Evolutionary conservation across 2,797 vertebrate species (phyloP).

Genomic region (Harpagifer antarcticus): DNA sequence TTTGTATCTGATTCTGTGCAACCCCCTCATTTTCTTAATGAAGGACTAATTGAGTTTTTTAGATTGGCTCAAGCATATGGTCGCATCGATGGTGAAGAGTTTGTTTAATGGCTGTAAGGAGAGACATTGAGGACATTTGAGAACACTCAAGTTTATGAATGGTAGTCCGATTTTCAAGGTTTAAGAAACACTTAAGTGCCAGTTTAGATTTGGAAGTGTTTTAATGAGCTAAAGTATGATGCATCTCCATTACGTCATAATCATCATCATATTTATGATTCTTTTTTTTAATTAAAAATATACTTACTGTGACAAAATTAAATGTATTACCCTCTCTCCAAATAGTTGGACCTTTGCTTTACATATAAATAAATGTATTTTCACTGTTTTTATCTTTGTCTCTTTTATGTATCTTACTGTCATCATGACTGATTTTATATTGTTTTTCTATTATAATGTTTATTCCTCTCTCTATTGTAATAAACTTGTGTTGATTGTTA

Average conservation of each 20-base stretch:
- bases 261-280: slow-evolving; percentile 25
- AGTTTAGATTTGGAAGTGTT: slow-evolving; percentile 14
- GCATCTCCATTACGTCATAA: slow-evolving; percentile 46
- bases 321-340: slow-evolving; percentile 20
- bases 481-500: slow-evolving; percentile 24
- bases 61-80: slow-evolving; percentile 78
- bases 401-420: slow-evolving; percentile 17
- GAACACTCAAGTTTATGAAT: slow-evolving; percentile 18
- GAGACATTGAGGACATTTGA: slow-evolving; percentile 39
- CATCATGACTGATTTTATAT: slow-evolving; percentile 25
- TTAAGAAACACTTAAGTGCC: slow-evolving; percentile 14
- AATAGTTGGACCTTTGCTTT: slow-evolving; percentile 19
- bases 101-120: slow-evolving; percentile 60
- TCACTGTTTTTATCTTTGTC: slow-evolving; percentile 30
- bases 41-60: slow-evolving; percentile 82
- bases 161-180: background rate
- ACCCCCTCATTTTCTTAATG: slow-evolving; percentile 85
- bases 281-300: slow-evolving; percentile 22
- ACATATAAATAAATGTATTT: slow-evolving; percentile 35
- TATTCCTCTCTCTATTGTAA: background rate
- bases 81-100: slow-evolving; percentile 49
- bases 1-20: slow-evolving; percentile 83
- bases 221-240: slow-evolving; percentile 31
- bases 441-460: slow-evolving; percentile 10
- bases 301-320: background rate